Evolutionary conservation across 2,888 invertebrate genomes (phyloP).

Genomic region (Oscheius sp.): DNA sequence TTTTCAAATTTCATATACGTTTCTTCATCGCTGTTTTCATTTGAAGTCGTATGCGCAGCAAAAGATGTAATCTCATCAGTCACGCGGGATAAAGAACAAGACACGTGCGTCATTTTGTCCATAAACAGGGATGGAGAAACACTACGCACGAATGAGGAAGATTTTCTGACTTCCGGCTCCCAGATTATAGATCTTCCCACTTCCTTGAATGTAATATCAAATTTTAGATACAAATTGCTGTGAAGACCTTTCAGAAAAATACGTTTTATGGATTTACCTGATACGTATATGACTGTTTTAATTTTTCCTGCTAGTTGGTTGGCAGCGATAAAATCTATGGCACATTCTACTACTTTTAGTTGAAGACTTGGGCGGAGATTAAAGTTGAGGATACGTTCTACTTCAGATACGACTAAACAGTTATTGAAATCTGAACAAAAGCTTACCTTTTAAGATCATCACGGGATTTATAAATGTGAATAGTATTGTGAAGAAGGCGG

Average conservation of each 20-base stretch:
- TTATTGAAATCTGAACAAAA: not conserved
- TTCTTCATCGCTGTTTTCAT: not conserved
- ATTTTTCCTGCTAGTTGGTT: not conserved
- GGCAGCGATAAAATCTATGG: not conserved
- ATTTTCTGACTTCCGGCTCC: no score
- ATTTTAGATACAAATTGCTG: no score
- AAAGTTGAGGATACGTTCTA: conserved; percentile 10
- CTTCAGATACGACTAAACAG: conserved; percentile 20
- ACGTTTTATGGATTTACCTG: no score
- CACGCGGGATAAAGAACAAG: conserved; percentile 25
- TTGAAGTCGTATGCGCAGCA: conserved; percentile 3
- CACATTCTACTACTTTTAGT: conserved; percentile 8
- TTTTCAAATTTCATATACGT: not conserved
- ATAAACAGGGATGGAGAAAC: conserved; percentile 5
- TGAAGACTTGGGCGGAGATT: not conserved
- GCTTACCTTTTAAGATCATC: conserved; percentile 50
- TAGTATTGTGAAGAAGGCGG: conserved; percentile 57
- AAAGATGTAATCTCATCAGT: conserved; percentile 21
- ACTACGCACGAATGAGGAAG: not conserved
- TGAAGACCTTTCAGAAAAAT: no score
- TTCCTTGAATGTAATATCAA: no score
- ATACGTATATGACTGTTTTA: conserved; percentile 19
- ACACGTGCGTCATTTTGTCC: conserved; percentile 15
- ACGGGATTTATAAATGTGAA: conserved; percentile 59
- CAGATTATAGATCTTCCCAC: no score